Percentiles rank a stretch among this genome's conserved stretches.
phyloP scores from a whole-genome alignment of 2,113 vertebrate genomes.

The Anolis sagrei region DNA sequence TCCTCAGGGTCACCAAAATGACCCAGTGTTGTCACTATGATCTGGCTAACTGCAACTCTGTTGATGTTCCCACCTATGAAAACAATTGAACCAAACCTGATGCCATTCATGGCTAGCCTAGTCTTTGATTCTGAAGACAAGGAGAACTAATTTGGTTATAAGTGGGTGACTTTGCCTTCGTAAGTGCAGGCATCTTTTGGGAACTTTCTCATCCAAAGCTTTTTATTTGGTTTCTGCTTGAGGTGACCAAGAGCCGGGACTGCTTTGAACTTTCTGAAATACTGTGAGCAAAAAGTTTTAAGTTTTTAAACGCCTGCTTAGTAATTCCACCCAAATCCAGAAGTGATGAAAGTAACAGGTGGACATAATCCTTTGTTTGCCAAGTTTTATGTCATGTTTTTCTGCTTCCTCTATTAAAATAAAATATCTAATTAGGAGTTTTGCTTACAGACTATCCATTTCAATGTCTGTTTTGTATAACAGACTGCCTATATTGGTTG shows the following conservation, averaged over 20 bases:
- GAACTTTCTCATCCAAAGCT: not conserved
- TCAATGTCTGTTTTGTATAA: not conserved
- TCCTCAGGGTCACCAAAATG: no score
- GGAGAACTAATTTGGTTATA: not conserved
- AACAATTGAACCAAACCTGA: no score
- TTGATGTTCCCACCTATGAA: no score
- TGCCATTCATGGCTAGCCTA: not conserved
- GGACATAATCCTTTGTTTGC: not conserved
- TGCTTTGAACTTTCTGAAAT: no score
- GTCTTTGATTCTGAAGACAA: not conserved
- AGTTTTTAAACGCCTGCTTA: not conserved
- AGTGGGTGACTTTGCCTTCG: not conserved
- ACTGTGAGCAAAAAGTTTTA: not conserved
- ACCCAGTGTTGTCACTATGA: no score
- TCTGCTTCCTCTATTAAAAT: not conserved
- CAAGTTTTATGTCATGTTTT: not conserved
- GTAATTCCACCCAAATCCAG: not conserved
- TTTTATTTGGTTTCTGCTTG: not conserved
- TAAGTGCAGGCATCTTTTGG: not conserved
- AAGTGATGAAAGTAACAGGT: not conserved
- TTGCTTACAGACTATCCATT: not conserved
- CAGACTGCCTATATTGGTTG: not conserved
- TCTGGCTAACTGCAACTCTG: no score
- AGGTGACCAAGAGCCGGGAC: not conserved
- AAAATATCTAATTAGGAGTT: not conserved